A percentile compares a stretch with the other conserved stretches of the same genome.
phyloP scores from a whole-genome alignment of 2,888 invertebrate species.

The Sinhomidia bicolor region DNA sequence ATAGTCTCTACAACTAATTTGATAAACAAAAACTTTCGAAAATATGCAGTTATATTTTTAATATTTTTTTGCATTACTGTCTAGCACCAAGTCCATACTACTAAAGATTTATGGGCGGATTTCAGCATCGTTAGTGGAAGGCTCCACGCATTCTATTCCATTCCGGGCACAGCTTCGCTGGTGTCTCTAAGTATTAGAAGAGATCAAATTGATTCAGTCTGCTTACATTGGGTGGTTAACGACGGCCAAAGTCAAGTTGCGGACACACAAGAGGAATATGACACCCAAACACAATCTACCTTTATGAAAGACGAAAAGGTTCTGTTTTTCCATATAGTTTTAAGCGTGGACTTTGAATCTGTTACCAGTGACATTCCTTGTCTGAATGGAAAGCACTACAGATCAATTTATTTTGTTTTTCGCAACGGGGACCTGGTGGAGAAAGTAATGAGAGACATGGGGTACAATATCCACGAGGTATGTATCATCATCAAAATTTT shows the following conservation, averaged over 20 bases:
- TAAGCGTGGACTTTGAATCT: slow-evolving; percentile 42
- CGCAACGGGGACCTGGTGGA: slow-evolving; percentile 36
- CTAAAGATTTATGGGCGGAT: slow-evolving; percentile 63
- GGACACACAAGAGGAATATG: background rate
- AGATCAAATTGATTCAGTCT: slow-evolving; percentile 66
- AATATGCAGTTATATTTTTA: background rate
- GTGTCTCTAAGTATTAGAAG: slow-evolving; percentile 46
- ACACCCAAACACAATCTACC: slow-evolving; percentile 19
- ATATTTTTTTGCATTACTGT: background rate
- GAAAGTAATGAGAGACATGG: slow-evolving; percentile 49
- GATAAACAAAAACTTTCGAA: too few relatives aligned
- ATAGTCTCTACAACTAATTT: too few relatives aligned
- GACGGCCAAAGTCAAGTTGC: slow-evolving; percentile 21
- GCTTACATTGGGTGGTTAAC: slow-evolving; percentile 62
- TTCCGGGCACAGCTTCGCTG: slow-evolving; percentile 7
- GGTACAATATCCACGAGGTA: slow-evolving; percentile 42
- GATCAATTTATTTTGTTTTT: slow-evolving; percentile 63
- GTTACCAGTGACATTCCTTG: slow-evolving; percentile 37
- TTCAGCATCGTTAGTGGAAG: slow-evolving; percentile 62
- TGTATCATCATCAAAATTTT: background rate
- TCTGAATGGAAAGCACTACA: slow-evolving; percentile 26
- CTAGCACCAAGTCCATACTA: background rate
- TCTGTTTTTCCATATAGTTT: slow-evolving; percentile 57
- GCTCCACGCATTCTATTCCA: slow-evolving; percentile 51
- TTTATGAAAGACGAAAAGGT: slow-evolving; percentile 46